phyloP scores from a whole-genome alignment of 2,888 invertebrate genomes.

The Cremastinae sp. region DNA sequence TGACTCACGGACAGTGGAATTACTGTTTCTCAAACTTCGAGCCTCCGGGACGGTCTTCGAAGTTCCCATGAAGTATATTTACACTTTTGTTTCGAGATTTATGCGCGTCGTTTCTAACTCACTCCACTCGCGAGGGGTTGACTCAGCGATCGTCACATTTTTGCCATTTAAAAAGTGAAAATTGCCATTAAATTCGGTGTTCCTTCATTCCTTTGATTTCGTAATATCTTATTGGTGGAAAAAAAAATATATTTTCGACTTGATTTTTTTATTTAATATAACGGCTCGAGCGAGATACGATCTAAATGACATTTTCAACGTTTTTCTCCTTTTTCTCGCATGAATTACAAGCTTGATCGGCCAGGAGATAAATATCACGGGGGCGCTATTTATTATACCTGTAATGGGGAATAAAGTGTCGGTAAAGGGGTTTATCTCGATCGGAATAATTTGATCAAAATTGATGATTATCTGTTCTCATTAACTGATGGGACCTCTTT shows the following conservation, averaged over 20 bases:
- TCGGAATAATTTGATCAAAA: constrained; percentile 19
- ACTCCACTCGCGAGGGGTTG: constrained; percentile 9
- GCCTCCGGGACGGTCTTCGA: constrained; percentile 2
- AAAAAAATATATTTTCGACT: not conserved
- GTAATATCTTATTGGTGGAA: not conserved
- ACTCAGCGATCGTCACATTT: constrained; percentile 4
- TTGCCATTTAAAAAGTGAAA: constrained; percentile 15
- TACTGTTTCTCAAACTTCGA: constrained; percentile 4
- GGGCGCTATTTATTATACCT: not conserved
- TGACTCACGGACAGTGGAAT: constrained; percentile 1
- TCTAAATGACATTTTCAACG: too few species aligned
- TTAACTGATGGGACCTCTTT: constrained; percentile 1
- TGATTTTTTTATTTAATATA: too few species aligned
- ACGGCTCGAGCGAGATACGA: too few species aligned
- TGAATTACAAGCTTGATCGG: too few species aligned
- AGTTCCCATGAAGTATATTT: constrained; percentile 27
- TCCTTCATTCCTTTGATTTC: too few species aligned
- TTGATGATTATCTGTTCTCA: constrained; percentile 23
- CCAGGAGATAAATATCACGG: not conserved
- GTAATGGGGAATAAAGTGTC: constrained; percentile 19
- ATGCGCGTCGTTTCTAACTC: constrained; percentile 14
- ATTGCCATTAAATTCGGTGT: not conserved
- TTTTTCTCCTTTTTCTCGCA: too few species aligned
- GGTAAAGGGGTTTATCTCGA: constrained; percentile 28
- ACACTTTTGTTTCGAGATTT: constrained; percentile 31